Percentiles rank a stretch among this genome's conserved stretches.
These are phyloP conservation scores for Acleris cristana DNA, from an alignment of 2,888 invertebrate species.

Conservation along the genomic window DNA sequence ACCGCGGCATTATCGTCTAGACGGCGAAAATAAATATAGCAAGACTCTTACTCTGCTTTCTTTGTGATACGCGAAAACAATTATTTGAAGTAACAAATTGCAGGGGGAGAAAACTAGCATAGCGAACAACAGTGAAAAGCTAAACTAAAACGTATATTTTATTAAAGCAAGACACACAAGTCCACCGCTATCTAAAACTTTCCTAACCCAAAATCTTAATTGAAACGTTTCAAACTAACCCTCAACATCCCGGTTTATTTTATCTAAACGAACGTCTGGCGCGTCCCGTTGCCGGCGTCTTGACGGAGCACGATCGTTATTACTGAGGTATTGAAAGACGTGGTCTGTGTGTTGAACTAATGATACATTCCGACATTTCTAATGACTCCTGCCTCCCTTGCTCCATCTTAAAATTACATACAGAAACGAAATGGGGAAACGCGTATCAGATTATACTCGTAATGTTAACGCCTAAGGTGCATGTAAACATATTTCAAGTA, in stretches of 20 bases:
- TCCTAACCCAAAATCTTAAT: not conserved
- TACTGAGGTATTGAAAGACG: slow-evolving; percentile 34
- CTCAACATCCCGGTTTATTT: slow-evolving; percentile 16
- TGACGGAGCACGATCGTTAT: slow-evolving; percentile 31
- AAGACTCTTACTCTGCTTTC: slow-evolving; percentile 41
- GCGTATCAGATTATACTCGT: not conserved
- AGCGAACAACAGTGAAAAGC: not conserved
- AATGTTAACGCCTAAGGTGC: slow-evolving; percentile 16
- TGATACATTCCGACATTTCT: slow-evolving; percentile 29
- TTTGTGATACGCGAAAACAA: slow-evolving; percentile 25
- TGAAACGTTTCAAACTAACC: slow-evolving; percentile 4
- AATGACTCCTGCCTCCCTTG: slow-evolving; percentile 23
- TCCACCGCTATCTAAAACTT: not conserved
- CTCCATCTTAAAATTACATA: slow-evolving; percentile 8
- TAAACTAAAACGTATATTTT: too few relatives aligned
- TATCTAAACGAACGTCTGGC: slow-evolving; percentile 17
- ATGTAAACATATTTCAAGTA: not conserved
- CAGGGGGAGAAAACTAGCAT: slow-evolving; percentile 4
- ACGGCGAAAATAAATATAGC: slow-evolving; percentile 55
- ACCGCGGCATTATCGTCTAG: slow-evolving; percentile 56
- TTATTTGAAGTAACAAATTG: slow-evolving; percentile 21
- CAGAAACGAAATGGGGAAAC: not conserved
- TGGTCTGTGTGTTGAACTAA: slow-evolving; percentile 34
- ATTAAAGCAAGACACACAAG: not conserved
- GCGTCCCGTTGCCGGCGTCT: slow-evolving; percentile 11